Base-by-base conservation (phyloP, 2,888 invertebrate species). In the Andrena bicolor region DNA sequence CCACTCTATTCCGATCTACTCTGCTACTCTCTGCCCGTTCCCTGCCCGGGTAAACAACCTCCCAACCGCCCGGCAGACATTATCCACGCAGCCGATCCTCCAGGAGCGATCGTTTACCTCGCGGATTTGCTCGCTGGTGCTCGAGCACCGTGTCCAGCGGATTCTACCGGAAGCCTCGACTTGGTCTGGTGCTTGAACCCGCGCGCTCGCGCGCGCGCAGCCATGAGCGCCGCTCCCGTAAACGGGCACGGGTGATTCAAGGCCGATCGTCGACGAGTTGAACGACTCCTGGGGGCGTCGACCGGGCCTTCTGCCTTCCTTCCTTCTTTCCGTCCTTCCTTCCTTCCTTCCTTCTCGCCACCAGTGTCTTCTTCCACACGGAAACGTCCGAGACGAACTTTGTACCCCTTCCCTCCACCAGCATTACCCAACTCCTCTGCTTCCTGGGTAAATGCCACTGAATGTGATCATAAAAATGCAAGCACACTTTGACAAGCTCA, bases 271-370 rank as follows among this genome's bases (percentile, higher is more conserved):
- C 85, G 89, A 88, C 87, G 92, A 91, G 93, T 93, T 93, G 93
- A 93, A 93, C 92, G 93, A 93, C 93, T 90, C 90, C 91, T 87
- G 89, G 90, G 91, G 93, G 92, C 93, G 93, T 93, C 93, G 93
- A 93, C 93, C 92, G 92, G 88, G 87, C 85, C 88, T 85, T 84
- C 87, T 82, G 75, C 81, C 84, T 80, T 81, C 85, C 80, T 70
- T 77, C 77, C 80, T 78, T 71, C 75, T 73, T 51, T 71, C 58
- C 80, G 76, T 71, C 75, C 73, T 51, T 71, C 63, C 79, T 77
- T 71, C 75, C 5, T 30, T 30, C 30, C 80, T 77, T 71, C 75
- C 76, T 51, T 71, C 63, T 72, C 68, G 69, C 75, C 68, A 60
- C 30, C 58, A 13, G 49, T 35, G 58, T 84, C 80, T 82, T 84